Evolutionary conservation across 2,797 vertebrate species (phyloP).

Genomic region (Chlorospingus semifuscus): DNA sequence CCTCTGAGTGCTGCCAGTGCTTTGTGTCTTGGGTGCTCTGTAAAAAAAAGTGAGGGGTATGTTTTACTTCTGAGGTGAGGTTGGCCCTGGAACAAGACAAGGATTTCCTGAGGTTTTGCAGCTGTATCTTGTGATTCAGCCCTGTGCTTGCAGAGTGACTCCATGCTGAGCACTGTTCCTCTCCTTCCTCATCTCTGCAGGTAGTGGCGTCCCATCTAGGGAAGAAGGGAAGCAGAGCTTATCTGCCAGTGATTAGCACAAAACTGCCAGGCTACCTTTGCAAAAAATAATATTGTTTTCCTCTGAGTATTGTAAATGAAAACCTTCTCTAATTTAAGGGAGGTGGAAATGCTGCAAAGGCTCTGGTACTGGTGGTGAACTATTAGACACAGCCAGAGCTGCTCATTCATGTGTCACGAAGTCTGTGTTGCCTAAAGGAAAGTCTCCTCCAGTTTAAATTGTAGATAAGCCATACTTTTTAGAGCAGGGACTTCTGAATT

Average conservation of each 20-base stretch:
- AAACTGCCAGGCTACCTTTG: background rate
- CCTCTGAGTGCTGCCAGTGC: constrained; percentile 23
- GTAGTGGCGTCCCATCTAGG: background rate
- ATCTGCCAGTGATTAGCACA: background rate
- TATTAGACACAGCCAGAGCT: background rate
- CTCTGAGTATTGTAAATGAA: background rate
- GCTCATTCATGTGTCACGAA: background rate
- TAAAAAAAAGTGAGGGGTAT: background rate
- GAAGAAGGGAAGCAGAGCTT: background rate
- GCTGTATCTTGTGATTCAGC: background rate
- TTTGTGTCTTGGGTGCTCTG: background rate
- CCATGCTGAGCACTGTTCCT: background rate
- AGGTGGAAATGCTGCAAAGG: background rate
- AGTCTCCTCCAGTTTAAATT: constrained; percentile 2
- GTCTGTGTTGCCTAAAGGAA: background rate
- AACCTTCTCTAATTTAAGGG: background rate
- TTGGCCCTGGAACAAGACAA: background rate
- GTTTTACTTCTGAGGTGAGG: constrained; percentile 8
- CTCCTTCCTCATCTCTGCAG: background rate
- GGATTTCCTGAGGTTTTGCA: constrained; percentile 39
- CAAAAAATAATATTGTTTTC: background rate
- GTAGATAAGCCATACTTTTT: background rate
- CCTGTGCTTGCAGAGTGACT: background rate
- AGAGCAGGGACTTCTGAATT: background rate
- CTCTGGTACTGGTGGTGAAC: background rate